Evolutionary conservation across 2,797 vertebrate species (phyloP).

Genomic region (Silurus aristotelis): DNA sequence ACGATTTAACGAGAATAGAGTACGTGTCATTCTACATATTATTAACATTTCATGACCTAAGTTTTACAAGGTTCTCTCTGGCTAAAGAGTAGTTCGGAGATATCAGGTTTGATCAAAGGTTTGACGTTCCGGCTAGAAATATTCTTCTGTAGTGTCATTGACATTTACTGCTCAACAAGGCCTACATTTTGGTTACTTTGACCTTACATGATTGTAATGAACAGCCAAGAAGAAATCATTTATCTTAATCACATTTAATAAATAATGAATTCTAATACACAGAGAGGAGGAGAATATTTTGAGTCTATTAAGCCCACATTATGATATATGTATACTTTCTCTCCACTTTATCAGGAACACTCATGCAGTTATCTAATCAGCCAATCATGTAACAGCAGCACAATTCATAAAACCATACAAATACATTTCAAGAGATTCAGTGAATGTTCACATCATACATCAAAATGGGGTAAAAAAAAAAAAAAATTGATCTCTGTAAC

Average conservation of each 20-base stretch:
- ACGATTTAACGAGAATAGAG: not conserved
- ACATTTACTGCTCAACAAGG: not conserved
- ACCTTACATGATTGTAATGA: not conserved
- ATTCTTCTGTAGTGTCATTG: not conserved
- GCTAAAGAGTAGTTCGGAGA: constrained; percentile 1
- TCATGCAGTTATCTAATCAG: not conserved
- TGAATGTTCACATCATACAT: not conserved
- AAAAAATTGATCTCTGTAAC: not conserved
- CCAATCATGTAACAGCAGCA: not conserved
- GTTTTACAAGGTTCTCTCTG: constrained; percentile 4
- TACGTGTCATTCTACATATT: constrained; percentile 1
- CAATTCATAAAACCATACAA: not conserved
- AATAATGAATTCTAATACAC: too few relatives aligned
- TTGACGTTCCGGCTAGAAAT: not conserved
- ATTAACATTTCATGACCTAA: constrained; percentile 1
- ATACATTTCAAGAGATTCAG: not conserved
- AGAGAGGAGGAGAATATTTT: too few relatives aligned
- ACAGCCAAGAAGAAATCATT: not conserved
- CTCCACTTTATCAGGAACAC: not conserved
- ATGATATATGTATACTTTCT: not conserved
- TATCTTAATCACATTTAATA: not conserved
- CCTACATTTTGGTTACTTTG: not conserved
- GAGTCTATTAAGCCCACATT: not conserved
- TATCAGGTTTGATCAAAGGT: constrained; percentile 6
- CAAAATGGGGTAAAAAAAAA: not conserved